Conservation (phyloP, 2,888 invertebrate genomes). For the Harpalus rubripes region DNA sequence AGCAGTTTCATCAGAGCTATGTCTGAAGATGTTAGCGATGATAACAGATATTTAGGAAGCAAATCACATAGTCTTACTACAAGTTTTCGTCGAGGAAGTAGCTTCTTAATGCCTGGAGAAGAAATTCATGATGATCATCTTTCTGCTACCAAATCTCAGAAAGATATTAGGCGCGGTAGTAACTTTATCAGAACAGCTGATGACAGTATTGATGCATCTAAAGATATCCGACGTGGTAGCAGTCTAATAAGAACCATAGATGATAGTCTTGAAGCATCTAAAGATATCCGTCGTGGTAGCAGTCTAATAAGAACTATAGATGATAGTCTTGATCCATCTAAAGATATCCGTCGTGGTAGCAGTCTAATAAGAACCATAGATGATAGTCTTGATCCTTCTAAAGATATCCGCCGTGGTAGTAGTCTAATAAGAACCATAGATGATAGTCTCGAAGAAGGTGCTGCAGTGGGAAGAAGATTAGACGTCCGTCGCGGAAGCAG, state of each 20-base stretch:
- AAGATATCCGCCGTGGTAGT: slow-evolving; percentile 45
- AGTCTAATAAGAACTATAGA: slow-evolving; percentile 58
- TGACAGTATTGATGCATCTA: background rate
- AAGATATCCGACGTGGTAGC: slow-evolving; percentile 37
- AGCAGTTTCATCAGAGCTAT: slow-evolving; percentile 64
- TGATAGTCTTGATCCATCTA: slow-evolving; percentile 53
- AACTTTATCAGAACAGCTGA: background rate
- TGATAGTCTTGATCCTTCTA: slow-evolving; percentile 51
- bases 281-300: slow-evolving; percentile 38
- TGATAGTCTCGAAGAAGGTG: slow-evolving; percentile 58
- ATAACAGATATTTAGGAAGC: slow-evolving; percentile 28
- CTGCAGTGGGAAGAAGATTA: slow-evolving; percentile 10
- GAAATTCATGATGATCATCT: slow-evolving; percentile 11
- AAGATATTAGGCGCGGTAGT: slow-evolving; percentile 27
- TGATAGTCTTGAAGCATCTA: slow-evolving; percentile 53
- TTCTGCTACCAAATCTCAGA: background rate
- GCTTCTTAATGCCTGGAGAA: slow-evolving; percentile 51
- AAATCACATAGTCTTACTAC: slow-evolving; percentile 21
- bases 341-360: slow-evolving; percentile 48
- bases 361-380: slow-evolving; percentile 58
- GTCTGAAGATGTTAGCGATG: slow-evolving; percentile 62
- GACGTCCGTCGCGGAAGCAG: slow-evolving; percentile 58
- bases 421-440: slow-evolving; percentile 58
- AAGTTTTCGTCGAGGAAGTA: slow-evolving; percentile 57
- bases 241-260: slow-evolving; percentile 55